Evolutionary conservation across 2,797 vertebrate genomes (phyloP).

Genomic region (Tauraco hartlaubi): DNA sequence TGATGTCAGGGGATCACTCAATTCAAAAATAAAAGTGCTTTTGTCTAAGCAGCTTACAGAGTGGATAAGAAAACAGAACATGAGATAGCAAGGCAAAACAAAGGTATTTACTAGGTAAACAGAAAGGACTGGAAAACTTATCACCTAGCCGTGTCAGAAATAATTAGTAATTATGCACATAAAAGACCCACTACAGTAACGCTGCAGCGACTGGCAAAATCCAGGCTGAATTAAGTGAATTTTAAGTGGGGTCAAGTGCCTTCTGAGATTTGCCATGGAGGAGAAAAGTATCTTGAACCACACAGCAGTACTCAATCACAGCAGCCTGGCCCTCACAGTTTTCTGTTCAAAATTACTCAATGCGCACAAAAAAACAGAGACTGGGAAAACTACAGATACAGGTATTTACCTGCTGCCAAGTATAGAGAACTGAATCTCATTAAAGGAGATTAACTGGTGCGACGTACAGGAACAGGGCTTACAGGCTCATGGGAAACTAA

Average conservation of each 20-base stretch:
- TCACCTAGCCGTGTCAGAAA: neutral
- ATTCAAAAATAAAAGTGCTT: slow-evolving; percentile 33
- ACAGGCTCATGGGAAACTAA: neutral
- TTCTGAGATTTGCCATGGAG: neutral
- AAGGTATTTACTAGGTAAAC: neutral
- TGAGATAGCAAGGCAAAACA: neutral
- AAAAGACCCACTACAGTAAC: neutral
- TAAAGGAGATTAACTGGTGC: slow-evolving; percentile 37
- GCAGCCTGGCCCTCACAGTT: neutral
- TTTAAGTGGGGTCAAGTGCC: neutral
- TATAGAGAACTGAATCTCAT: slow-evolving; percentile 45
- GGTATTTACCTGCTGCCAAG: slow-evolving; percentile 20
- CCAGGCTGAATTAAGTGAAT: neutral
- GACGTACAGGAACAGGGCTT: neutral
- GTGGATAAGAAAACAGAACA: neutral
- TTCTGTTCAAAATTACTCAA: neutral
- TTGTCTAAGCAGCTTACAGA: slow-evolving; percentile 22
- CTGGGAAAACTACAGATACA: neutral
- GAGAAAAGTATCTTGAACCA: neutral
- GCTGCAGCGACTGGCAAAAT: neutral
- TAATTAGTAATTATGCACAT: neutral
- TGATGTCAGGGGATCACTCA: neutral
- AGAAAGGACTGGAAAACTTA: slow-evolving; percentile 12
- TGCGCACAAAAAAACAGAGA: neutral
- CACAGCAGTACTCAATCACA: neutral